Evolutionary conservation across 2,797 vertebrate species (phyloP).

Genomic region (Crax fasciolata): DNA sequence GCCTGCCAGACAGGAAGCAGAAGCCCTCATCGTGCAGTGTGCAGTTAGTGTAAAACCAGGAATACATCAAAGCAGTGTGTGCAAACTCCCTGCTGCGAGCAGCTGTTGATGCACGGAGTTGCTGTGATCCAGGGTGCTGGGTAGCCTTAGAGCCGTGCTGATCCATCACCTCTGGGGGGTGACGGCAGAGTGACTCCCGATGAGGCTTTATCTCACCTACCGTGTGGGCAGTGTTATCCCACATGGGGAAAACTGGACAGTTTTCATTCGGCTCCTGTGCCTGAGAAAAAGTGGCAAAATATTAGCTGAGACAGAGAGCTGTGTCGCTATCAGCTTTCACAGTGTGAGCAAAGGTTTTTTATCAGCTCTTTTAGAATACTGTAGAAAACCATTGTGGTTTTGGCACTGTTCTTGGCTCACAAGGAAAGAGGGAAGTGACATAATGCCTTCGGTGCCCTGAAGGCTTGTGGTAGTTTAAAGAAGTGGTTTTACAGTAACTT

Average conservation of each 20-base stretch:
- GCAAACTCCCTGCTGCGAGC: slow-evolving; percentile 56
- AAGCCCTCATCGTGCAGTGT: background rate
- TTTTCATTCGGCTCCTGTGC: background rate
- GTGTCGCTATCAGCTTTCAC: background rate
- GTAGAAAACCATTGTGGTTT: slow-evolving; percentile 10
- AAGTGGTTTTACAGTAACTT: slow-evolving; percentile 14
- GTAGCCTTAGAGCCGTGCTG: background rate
- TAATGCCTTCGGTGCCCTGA: background rate
- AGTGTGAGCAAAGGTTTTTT: background rate
- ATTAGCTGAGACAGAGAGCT: background rate
- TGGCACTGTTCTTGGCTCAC: background rate
- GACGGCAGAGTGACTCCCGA: background rate
- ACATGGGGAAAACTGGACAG: background rate
- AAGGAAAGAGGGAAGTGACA: background rate
- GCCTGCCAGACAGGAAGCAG: slow-evolving; percentile 32
- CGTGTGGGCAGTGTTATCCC: background rate
- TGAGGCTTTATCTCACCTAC: background rate
- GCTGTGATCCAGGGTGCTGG: background rate
- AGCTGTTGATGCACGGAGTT: slow-evolving; percentile 24
- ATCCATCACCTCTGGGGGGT: background rate
- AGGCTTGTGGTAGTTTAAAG: background rate
- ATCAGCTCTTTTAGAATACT: background rate
- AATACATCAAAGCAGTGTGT: slow-evolving; percentile 39
- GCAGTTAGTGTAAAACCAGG: background rate
- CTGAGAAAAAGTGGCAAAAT: background rate